phyloP scores from a whole-genome alignment of 2,888 invertebrate species.

The Chaetogeoica ovagalla region DNA sequence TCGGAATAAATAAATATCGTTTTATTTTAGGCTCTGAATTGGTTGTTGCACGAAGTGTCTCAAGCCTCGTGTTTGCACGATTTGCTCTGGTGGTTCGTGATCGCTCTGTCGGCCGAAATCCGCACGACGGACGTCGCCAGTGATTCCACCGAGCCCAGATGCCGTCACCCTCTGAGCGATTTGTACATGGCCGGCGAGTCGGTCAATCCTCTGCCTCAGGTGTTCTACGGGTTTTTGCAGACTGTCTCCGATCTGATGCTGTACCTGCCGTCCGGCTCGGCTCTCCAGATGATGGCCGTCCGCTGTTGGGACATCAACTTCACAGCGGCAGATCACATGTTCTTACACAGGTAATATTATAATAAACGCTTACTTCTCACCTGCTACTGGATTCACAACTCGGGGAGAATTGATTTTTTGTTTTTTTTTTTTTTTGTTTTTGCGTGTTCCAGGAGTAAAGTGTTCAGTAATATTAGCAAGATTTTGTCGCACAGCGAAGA shows the following conservation, averaged over 20 bases:
- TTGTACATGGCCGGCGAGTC: conserved; percentile 71
- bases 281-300: conserved; percentile 88
- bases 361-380: no score
- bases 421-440: conserved; percentile 59
- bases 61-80: conserved; percentile 91
- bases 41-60: conserved; percentile 89
- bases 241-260: conserved; percentile 92
- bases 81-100: conserved; percentile 95
- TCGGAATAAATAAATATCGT: not conserved
- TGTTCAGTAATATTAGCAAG: conserved; percentile 94
- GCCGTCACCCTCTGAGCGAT: conserved; percentile 80
- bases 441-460: conserved; percentile 69
- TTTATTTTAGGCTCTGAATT: conserved; percentile 78
- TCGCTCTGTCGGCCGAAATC: conserved; percentile 65
- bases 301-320: conserved; percentile 92
- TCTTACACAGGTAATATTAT: conserved; percentile 68
- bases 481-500: conserved; percentile 92
- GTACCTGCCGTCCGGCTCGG: conserved; percentile 81
- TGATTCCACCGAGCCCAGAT: conserved; percentile 59
- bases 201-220: conserved; percentile 64
- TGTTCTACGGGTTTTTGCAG: conserved; percentile 84
- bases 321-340: conserved; percentile 84
- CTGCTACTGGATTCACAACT: no score
- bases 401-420: conserved; percentile 55
- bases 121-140: conserved; percentile 25